Conservation (phyloP, 2,888 invertebrate species). For the Oligia fasciuncula region DNA sequence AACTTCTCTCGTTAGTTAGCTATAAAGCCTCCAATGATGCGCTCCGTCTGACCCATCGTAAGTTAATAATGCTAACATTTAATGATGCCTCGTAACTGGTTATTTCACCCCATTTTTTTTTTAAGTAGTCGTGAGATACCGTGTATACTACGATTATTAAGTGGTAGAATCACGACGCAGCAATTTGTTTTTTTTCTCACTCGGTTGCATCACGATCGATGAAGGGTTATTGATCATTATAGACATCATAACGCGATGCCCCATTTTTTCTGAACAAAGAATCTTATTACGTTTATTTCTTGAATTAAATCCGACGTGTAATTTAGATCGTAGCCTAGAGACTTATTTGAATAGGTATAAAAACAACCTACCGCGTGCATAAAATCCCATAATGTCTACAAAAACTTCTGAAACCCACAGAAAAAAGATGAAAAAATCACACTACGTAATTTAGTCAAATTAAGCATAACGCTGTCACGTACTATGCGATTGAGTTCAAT, state of each 20-base stretch:
- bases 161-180: conserved; percentile 87
- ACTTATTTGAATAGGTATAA: conserved; percentile 62
- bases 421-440: conserved; percentile 72
- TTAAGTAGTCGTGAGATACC: conserved; percentile 89
- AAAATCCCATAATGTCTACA: conserved; percentile 77
- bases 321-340: conserved; percentile 70
- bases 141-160: conserved; percentile 87
- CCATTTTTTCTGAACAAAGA: conserved; percentile 76
- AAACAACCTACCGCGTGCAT: conserved; percentile 83
- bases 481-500: conserved; percentile 71
- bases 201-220: conserved; percentile 81
- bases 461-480: conserved; percentile 84
- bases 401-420: conserved; percentile 68
- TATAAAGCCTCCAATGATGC: neutral
- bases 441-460: conserved; percentile 80
- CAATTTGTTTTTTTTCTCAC: conserved; percentile 79
- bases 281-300: conserved; percentile 78
- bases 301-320: conserved; percentile 73
- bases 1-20: conserved; percentile 10
- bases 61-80: conserved; percentile 49
- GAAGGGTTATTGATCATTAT: conserved; percentile 87
- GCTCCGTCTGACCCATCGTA: conserved; percentile 20
- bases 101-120: conserved; percentile 70
- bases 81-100: conserved; percentile 59
- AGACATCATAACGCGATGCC: conserved; percentile 81